Base-by-base conservation (phyloP, 1,140 invertebrate species). In the Zaprionus nigranus region DNA sequence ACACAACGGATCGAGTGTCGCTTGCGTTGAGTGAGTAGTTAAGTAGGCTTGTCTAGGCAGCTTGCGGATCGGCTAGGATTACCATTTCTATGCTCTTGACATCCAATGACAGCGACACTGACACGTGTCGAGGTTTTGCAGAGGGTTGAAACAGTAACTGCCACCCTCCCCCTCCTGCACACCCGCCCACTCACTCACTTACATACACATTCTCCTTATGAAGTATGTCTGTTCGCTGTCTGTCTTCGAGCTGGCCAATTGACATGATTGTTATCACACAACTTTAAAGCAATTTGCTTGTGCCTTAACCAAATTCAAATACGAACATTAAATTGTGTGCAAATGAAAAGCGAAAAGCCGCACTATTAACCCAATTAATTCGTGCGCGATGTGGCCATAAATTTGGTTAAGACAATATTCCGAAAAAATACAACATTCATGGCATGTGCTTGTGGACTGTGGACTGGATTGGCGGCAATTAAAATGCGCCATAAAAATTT, bases 21-120 rank as follows among this genome's bases (percentile, higher is more conserved):
- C 71, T 72, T 67, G 30, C 30, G 66, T 75, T 82, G 81, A 82
- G 81, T 83, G 81, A 83, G 76, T 83, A 79, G 81, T 83, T 83
- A 83, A 83, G 81, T 83, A 83, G 81, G 81, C 81, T 83, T 83
- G 81, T 83, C 81, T 83, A 79, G 72, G 76, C 60, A 79, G 80
- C 82, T 82, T 82, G 75, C 63, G 75, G 65, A 82, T 69, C 59
- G 79, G 65, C 76, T 79, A 68, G 76, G 77, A 83, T 83, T 83
- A 75, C 76, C 76, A 83, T 83, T 83, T 79, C 77, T 73, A 82
- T 82, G 79, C 78, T 79, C 78, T 77, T 87, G 83, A 87, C 83
- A 82, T 82, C 72, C 69, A 87, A 83, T 87, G 83, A 88, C 83
- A 88, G 66, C 78, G 83, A 87, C 77, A 79, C 63, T 75, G 80